A percentile compares a stretch with the other conserved stretches of the same genome.
These are phyloP conservation scores for Parazoanthus swiftii DNA, from an alignment of 92 coral and sea anemone genomes.

Conservation along the genomic window DNA sequence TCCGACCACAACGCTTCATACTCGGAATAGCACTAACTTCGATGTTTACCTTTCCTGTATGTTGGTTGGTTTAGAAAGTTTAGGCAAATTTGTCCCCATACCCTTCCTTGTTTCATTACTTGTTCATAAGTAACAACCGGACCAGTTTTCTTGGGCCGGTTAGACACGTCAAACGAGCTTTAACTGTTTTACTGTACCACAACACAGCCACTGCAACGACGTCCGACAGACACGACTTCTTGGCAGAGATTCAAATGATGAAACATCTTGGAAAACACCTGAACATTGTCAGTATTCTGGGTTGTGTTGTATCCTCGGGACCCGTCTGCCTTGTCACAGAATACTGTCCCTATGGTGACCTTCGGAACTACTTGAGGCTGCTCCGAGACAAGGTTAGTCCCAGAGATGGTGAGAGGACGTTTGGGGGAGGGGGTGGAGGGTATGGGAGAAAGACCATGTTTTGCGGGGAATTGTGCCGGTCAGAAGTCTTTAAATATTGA, in stretches of 20 bases:
- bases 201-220: conserved; percentile 67
- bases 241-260: conserved; percentile 83
- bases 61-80: too few species aligned
- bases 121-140: too few species aligned
- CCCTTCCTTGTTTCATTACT: too few species aligned
- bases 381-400: conserved; percentile 75
- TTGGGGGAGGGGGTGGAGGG: too few species aligned
- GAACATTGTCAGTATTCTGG: conserved; percentile 86
- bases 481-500: too few species aligned
- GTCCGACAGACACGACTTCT: conserved; percentile 73
- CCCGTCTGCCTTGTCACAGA: conserved; percentile 84
- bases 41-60: too few species aligned
- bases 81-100: too few species aligned
- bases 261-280: conserved; percentile 83
- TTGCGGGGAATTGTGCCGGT: too few species aligned
- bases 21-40: too few species aligned
- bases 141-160: too few species aligned
- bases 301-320: conserved; percentile 74
- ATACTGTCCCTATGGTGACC: conserved; percentile 88
- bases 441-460: neutral
- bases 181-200: neutral
- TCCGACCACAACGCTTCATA: too few species aligned
- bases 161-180: too few species aligned
- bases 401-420: neutral
- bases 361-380: conserved; percentile 68